Evolutionary conservation across 2,113 vertebrate genomes (phyloP).

Genomic region (Eurypyga helias): DNA sequence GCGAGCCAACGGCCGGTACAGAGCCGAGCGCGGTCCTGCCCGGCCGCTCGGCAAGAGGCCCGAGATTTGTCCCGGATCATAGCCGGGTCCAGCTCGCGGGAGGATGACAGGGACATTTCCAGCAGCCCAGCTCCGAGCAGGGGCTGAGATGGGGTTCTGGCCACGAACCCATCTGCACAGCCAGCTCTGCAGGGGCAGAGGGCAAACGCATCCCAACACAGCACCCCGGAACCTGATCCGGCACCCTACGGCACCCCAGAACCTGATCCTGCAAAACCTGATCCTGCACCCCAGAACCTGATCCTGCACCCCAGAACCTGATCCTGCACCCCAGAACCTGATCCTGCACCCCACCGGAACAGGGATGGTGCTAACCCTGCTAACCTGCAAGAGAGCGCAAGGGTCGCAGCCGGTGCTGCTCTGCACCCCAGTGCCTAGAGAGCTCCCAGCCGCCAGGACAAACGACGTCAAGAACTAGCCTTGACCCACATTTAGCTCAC

Average conservation of each 20-base stretch:
- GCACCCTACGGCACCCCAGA: too few species aligned
- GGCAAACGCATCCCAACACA: accelerated
- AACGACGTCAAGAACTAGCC: accelerated
- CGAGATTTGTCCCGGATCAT: too few species aligned
- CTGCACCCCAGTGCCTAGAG: neutral
- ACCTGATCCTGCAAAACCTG: too few species aligned
- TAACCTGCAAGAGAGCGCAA: neutral
- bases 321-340: neutral
- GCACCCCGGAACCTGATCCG: accelerated
- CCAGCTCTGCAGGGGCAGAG: neutral
- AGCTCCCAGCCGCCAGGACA: neutral
- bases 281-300: neutral
- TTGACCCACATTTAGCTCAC: neutral
- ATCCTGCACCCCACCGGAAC: neutral
- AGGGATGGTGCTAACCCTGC: neutral
- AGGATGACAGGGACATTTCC: too few species aligned
- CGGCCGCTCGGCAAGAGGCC: too few species aligned
- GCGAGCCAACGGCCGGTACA: too few species aligned
- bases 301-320: neutral
- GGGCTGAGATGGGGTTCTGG: neutral
- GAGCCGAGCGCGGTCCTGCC: too few species aligned
- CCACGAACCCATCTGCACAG: too few species aligned
- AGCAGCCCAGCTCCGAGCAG: neutral
- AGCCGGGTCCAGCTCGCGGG: too few species aligned
- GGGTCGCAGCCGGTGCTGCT: neutral